phyloP scores from a whole-genome alignment of 2,888 invertebrate species.

The Acronicta alni region DNA sequence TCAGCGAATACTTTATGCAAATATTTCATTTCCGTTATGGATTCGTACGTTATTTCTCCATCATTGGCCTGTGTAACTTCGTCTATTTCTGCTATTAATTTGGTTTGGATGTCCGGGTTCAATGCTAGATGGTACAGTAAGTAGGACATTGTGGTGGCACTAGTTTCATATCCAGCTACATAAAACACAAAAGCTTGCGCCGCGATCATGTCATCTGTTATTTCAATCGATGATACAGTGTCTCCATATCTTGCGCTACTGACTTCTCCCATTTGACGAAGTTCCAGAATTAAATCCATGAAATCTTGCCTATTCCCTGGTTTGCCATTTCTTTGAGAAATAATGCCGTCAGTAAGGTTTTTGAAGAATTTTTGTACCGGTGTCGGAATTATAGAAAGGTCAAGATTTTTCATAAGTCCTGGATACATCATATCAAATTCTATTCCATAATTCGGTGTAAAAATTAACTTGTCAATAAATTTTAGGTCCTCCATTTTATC shows the following conservation, averaged over 20 bases:
- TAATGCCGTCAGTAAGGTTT: conserved; percentile 57
- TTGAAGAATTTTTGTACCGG: conserved; percentile 58
- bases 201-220: conserved; percentile 69
- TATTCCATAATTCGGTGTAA: conserved; percentile 34
- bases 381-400: conserved; percentile 59
- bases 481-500: conserved; percentile 46
- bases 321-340: conserved; percentile 62
- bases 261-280: conserved; percentile 62
- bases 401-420: conserved; percentile 64
- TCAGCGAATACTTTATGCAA: conserved; percentile 73
- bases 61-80: conserved; percentile 62
- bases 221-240: conserved; percentile 51
- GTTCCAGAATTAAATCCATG: conserved; percentile 70
- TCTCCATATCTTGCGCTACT: conserved; percentile 51
- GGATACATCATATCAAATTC: conserved; percentile 70
- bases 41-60: conserved; percentile 74
- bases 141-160: conserved; percentile 75
- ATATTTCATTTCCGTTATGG: conserved; percentile 74
- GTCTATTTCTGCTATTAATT: conserved; percentile 68
- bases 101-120: conserved; percentile 75
- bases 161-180: conserved; percentile 81
- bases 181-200: conserved; percentile 82
- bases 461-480: conserved; percentile 46
- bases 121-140: conserved; percentile 49
- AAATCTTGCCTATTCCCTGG: conserved; percentile 68